Conservation (phyloP, 2,113 vertebrate genomes). For the Seriola quinqueradiata region DNA sequence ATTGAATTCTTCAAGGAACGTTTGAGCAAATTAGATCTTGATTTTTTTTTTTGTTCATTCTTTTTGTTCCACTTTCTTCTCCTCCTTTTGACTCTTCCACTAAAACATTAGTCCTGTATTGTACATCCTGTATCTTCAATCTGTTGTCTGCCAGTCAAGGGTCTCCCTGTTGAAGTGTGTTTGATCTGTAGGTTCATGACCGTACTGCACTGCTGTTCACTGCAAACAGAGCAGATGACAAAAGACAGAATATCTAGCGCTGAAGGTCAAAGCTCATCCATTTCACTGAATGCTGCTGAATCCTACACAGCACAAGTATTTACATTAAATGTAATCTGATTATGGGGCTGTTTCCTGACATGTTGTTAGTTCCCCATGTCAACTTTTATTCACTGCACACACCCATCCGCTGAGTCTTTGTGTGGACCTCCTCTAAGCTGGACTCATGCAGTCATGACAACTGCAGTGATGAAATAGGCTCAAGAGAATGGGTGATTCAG, state of each 20-base stretch:
- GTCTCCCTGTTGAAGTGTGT: constrained; percentile 40
- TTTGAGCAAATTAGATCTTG: not conserved
- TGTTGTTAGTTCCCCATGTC: not conserved
- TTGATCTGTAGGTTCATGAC: constrained; percentile 32
- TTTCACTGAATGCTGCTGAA: not conserved
- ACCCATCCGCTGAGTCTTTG: constrained; percentile 20
- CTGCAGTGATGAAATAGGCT: constrained; percentile 65
- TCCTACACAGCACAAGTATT: not conserved
- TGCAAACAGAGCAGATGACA: constrained; percentile 54
- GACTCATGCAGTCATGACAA: constrained; percentile 39
- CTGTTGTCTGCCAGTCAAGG: not conserved
- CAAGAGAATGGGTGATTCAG: constrained; percentile 70
- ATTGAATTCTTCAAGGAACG: not conserved
- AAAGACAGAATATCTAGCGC: not conserved
- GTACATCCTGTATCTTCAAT: not conserved
- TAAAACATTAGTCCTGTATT: not conserved
- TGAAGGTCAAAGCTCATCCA: constrained; percentile 18
- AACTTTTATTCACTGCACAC: constrained; percentile 3
- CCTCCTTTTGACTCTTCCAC: not conserved
- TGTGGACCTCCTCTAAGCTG: not conserved
- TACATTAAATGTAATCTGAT: not conserved
- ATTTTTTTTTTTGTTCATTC: not conserved
- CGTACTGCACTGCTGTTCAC: not conserved
- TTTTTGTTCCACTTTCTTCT: constrained; percentile 1
- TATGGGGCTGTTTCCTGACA: not conserved